Base-by-base conservation (phyloP, 2,113 vertebrate genomes). In the Neolamprologus caudopunctatus region DNA sequence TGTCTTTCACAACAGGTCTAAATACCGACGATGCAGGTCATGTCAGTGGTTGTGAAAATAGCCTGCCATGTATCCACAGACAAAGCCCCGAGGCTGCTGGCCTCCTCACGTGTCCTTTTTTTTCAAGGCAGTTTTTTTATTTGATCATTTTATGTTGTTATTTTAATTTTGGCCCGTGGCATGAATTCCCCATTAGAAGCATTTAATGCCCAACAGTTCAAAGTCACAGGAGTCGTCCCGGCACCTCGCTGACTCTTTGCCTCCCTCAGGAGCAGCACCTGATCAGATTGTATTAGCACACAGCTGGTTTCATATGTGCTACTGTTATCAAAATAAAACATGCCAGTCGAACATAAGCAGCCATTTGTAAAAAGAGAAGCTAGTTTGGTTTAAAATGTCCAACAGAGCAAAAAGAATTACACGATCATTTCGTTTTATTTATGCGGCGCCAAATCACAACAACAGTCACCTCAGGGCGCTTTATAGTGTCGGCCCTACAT, bases 1-100 rank as follows among this genome's bases (percentile, higher is more conserved):
- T 28, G 78, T 21, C 40, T 92, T 89, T 83, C 88, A 79, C 80
- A 88, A 90, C 83, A 85, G 80, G 82, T 87, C 85, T 91, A 83
- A n/a, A 13, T 84, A 45, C 51, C n/a, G 50, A 82, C 24, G 81
- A 90, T 85, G 53, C 82, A 85, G 91, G 84, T 89, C 88, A 68
- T 50, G 68, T 19, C 79, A 84, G 82, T 2, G 24, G 24, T 57
- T 87, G 80, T 50, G 66, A 87, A 88, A 82, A 88, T 71, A 85
- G 8, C 58, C 31, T 63, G 40, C 12, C 3, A 2, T 66, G 10
- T 4, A 17, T 17, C 14, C 68, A 73, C 68, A 73, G 40, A 47
- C 9, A 26, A 14, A 26, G 5, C 68, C 9, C 21, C 8, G 9
- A 24, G 21, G 21, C 14, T 73, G 42, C 26, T 71, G 68, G 68